These are phyloP conservation scores for Mactromeris polynyma DNA, from an alignment of 2,888 invertebrate species.

Conservation along the genomic window DNA sequence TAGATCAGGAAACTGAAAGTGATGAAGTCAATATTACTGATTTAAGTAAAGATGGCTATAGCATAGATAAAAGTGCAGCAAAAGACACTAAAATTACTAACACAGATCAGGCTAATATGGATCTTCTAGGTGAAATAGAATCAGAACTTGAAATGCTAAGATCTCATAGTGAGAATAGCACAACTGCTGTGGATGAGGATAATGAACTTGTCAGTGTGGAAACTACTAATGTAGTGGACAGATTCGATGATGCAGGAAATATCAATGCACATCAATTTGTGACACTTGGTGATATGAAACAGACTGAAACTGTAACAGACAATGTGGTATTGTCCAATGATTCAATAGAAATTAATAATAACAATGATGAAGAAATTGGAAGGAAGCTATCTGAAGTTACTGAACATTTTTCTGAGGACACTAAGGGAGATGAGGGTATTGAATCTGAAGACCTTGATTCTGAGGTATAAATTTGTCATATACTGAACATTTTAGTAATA, in stretches of 20 bases:
- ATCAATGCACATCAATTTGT: neutral
- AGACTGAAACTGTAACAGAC: neutral
- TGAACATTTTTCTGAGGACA: neutral
- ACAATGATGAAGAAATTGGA: neutral
- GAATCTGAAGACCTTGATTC: neutral
- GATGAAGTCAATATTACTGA: neutral
- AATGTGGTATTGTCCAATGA: neutral
- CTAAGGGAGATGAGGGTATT: neutral
- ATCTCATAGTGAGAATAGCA: neutral
- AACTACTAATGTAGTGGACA: neutral
- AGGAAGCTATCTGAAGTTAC: neutral
- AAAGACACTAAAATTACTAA: neutral
- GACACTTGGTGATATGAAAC: neutral
- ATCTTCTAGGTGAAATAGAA: conserved; percentile 18
- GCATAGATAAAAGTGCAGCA: neutral
- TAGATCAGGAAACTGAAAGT: neutral
- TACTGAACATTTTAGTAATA: neutral
- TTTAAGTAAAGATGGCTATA: neutral
- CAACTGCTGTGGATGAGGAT: neutral
- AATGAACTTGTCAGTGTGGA: neutral
- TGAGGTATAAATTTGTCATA: neutral
- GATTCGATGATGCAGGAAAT: neutral
- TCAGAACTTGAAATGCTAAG: conserved; percentile 9
- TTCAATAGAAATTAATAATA: neutral
- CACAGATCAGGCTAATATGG: neutral